Base-by-base conservation (phyloP, 2,888 invertebrate genomes). In the Ceriagrion tenellum region DNA sequence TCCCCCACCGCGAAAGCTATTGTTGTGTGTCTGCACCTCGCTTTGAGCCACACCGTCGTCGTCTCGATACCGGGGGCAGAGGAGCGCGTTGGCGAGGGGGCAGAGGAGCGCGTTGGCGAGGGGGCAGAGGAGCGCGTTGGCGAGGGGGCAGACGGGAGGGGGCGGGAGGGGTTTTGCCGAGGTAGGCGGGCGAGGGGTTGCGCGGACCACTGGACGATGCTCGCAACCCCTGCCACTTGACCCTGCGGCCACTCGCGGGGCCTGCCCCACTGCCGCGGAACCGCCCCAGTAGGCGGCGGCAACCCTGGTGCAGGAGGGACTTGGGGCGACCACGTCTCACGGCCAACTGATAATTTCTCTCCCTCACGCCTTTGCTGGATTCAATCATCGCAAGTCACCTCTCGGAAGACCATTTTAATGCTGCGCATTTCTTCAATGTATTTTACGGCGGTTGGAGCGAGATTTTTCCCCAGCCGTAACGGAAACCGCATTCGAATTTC, bases 1-100 rank as follows among this genome's bases (percentile, higher is more conserved):
- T 23, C 56, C 95, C 23, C 91, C 69, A 56, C 55, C 93, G 30
- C 74, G 95, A 95, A n/a, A 30, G 95, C 95, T 26, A 91, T 93
- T 12, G 55, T 88, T 40, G 95, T 90, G 56, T 95, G 89, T 93
- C 93, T 47, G 95, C 95, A 90, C 93, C 63, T 88, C 47, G 91
- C 95, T 95, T 95, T 95, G 91, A 95, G 93, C 90, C 88, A 88
- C 88, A 47, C 88, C 88, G 88, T 47, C 88, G 30, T 47, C 47
- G 47, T 35, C 35, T 47, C 40, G 40, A 40, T 47, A 40, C 88
- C 40, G 35, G 47, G 47, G 47, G 47, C 47, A 47, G 47, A 47
- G 47, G 47, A 8, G 47, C 4, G n/a, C n/a, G n/a, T n/a, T n/a
- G 88, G 88, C 10, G 35, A 35, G 88, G 88, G 12, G 88, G 40